These are phyloP conservation scores for Gorsachius magnificus DNA, from an alignment of 2,797 vertebrate genomes.

Conservation along the genomic window DNA sequence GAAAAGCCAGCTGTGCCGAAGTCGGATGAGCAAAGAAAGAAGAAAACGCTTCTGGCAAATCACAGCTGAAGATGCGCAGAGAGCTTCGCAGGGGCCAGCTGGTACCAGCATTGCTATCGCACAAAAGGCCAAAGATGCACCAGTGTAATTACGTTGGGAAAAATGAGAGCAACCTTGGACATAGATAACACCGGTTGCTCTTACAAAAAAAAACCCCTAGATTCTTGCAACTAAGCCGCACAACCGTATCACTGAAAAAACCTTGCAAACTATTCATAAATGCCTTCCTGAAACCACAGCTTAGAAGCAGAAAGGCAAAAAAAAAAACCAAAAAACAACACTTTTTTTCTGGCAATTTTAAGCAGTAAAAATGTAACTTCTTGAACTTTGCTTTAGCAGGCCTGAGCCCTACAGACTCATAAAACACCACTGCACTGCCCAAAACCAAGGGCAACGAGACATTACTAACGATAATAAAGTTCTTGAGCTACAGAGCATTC, in stretches of 20 bases:
- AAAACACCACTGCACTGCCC: not conserved
- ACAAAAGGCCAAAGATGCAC: not conserved
- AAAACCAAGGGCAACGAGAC: not conserved
- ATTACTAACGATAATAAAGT: not conserved
- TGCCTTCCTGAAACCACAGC: not conserved
- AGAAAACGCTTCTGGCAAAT: not conserved
- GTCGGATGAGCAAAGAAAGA: not conserved
- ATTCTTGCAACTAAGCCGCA: not conserved
- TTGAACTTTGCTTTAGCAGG: not conserved
- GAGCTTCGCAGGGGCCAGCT: not conserved
- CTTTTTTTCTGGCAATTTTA: not conserved
- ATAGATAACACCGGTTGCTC: no score
- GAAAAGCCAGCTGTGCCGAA: not conserved
- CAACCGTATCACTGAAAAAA: not conserved
- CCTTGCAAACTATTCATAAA: not conserved
- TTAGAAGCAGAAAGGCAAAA: not conserved
- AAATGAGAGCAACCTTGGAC: not conserved
- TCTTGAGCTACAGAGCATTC: not conserved
- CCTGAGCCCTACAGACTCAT: not conserved
- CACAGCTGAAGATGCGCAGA: not conserved
- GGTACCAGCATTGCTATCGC: not conserved
- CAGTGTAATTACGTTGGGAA: rapidly evolving
- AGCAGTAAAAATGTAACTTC: not conserved
- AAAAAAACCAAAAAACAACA: not conserved
- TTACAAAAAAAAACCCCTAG: not conserved